Evolutionary conservation across 2,888 invertebrate species (phyloP).

Genomic region (Standfussiana lucernea): DNA sequence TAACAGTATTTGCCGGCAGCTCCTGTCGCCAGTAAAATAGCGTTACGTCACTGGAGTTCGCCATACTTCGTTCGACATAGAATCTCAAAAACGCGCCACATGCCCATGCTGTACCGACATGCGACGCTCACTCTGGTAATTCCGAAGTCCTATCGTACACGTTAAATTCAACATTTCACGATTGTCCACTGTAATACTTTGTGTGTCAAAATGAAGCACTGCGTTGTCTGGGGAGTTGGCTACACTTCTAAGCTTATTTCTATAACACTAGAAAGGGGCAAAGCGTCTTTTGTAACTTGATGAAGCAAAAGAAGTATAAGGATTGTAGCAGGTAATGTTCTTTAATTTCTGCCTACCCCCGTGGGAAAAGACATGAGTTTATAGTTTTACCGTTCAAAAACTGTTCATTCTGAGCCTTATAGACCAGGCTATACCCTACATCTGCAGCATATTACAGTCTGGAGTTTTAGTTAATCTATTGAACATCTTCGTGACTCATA

Average conservation of each 20-base stretch:
- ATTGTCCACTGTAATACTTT: background rate
- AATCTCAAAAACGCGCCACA: background rate
- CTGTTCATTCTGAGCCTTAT: no score
- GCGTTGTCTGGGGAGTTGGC: background rate
- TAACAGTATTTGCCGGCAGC: background rate
- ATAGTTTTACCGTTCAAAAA: background rate
- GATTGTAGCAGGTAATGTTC: background rate
- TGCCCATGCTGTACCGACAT: background rate
- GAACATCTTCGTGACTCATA: background rate
- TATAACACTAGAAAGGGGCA: background rate
- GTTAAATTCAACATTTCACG: background rate
- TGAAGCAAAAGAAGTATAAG: background rate
- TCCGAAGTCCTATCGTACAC: background rate
- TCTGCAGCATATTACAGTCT: no score
- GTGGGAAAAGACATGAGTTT: background rate
- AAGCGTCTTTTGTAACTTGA: background rate
- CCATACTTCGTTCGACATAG: background rate
- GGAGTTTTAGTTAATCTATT: background rate
- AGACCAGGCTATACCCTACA: background rate
- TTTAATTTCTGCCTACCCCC: background rate
- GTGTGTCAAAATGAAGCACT: background rate
- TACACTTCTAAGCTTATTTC: background rate
- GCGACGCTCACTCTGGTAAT: background rate
- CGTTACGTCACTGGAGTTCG: background rate
- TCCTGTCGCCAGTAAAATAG: background rate